Evolutionary conservation across 2,888 invertebrate species (phyloP).

Genomic region (Chirona hameri): DNA sequence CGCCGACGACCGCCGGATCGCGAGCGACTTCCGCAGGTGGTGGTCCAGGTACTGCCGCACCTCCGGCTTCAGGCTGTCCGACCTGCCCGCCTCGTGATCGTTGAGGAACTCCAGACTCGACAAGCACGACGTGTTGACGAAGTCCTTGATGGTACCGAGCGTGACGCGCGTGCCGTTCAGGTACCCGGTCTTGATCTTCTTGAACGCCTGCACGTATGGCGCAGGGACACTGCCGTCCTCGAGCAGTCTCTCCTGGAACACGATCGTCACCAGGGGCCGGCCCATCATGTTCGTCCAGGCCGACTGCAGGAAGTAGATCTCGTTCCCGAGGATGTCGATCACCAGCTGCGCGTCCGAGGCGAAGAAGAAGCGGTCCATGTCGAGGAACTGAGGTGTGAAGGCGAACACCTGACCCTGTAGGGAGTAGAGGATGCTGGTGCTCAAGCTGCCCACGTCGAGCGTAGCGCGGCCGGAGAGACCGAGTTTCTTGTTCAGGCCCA

Average conservation of each 20-base stretch:
- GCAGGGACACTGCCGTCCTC: conserved; percentile 69
- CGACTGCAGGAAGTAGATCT: conserved; percentile 95
- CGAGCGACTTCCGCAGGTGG: conserved; percentile 74
- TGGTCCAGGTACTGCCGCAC: conserved; percentile 84
- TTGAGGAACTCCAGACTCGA: conserved; percentile 94
- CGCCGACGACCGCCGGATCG: conserved; percentile 43
- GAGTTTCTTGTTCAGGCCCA: conserved; percentile 90
- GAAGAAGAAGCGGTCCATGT: conserved; percentile 96
- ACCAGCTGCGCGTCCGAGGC: conserved; percentile 96
- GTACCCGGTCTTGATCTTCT: conserved; percentile 96
- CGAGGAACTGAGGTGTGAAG: conserved; percentile 98
- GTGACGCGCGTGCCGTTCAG: conserved; percentile 98
- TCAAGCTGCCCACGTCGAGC: conserved; percentile 92
- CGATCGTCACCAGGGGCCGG: conserved; percentile 88
- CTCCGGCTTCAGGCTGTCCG: conserved; percentile 69
- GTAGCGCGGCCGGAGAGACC: conserved; percentile 92
- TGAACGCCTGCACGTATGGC: conserved; percentile 95
- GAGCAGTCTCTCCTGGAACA: conserved; percentile 81
- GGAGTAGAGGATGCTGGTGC: conserved; percentile 96
- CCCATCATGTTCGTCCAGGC: conserved; percentile 98
- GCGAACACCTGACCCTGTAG: conserved; percentile 94
- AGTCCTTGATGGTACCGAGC: conserved; percentile 89
- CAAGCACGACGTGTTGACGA: conserved; percentile 94
- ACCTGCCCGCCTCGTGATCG: conserved; percentile 86
- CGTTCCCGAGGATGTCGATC: conserved; percentile 95